phyloP scores from a whole-genome alignment of 2,888 invertebrate genomes.

The Ectropis crepuscularia region DNA sequence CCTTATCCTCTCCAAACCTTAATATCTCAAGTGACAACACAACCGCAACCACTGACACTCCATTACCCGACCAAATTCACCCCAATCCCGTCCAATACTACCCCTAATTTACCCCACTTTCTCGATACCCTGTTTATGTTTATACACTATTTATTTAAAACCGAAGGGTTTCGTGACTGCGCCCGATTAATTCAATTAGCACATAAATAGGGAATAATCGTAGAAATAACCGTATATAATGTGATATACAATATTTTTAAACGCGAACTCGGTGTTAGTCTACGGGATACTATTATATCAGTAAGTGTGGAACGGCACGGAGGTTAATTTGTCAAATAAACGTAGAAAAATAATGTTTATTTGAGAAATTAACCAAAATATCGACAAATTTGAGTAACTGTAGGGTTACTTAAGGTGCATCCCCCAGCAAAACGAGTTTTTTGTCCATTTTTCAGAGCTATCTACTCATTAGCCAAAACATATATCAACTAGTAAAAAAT shows the following conservation, averaged over 20 bases:
- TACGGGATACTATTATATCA: slow-evolving; percentile 35
- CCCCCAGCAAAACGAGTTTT: too few relatives aligned
- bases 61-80: slow-evolving; percentile 10
- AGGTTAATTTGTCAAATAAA: slow-evolving; percentile 13
- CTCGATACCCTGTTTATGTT: slow-evolving; percentile 13
- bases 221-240: slow-evolving; percentile 76
- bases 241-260: slow-evolving; percentile 78
- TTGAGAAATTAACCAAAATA: too few relatives aligned
- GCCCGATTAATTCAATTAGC: slow-evolving; percentile 77
- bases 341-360: too few relatives aligned
- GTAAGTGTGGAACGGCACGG: slow-evolving; percentile 60
- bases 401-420: too few relatives aligned
- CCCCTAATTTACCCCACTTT: slow-evolving; percentile 21
- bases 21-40: slow-evolving; percentile 9
- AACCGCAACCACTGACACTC: slow-evolving; percentile 15
- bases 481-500: too few relatives aligned
- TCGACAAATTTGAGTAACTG: too few relatives aligned
- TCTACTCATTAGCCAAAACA: too few relatives aligned
- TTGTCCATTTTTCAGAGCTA: too few relatives aligned
- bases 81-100: slow-evolving; percentile 11
- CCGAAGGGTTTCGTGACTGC: slow-evolving; percentile 66
- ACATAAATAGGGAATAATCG: slow-evolving; percentile 75
- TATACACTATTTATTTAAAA: slow-evolving; percentile 33
- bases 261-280: slow-evolving; percentile 62
- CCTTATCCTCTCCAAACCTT: slow-evolving; percentile 3